Base-by-base conservation (phyloP, 2,888 invertebrate genomes). In the Pseudeuparius sepicola region DNA sequence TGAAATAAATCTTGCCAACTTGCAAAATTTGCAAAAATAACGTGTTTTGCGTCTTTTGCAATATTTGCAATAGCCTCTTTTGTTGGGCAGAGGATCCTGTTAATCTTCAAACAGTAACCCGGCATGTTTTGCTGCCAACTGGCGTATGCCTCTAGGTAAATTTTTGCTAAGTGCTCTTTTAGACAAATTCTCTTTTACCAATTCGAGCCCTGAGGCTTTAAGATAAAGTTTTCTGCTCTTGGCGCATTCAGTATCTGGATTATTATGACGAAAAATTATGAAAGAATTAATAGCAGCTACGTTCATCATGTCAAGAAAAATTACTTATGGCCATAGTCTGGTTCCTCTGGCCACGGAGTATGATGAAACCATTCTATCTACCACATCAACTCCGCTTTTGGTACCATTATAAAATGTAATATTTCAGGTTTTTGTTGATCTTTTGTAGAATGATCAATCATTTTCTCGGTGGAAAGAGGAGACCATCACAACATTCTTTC, bases 401-500 rank as follows among this genome's bases (percentile, higher is more conserved):
- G 27, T 29, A 15, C 14, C 24, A 10, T 14, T 26, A 23, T 34
- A 33, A 28, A 33, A 37, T 7, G 24, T 29, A 11, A 38, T 34
- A 38, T 28, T 30, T 34, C 30, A 9, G 34, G 34, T 29, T 30
- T 25, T 18, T 24, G 25, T 26, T 16, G 13, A 2, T 20, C 23
- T 20, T 29, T 17, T 24, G 14, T 31, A 14, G 12, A 12, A 13
- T 15, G 12, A 29, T 37, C 35, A 7, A 25, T 34, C 7, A 7
- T 20, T 26, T 18, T 12, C 5, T 36, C 28, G 12, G 14, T 36
- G 33, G 23, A 41, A 27, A 2, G 39, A 31, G 11, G 31, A 36
- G 15, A 30, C 9, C 11, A 36, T n/a, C n/a, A 35, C 10, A 14
- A 38, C 29, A 18, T 38, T 32, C 28, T 41, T 41, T 13, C 20